These are phyloP conservation scores for Eidolon helvum DNA, from an alignment of 2,113 vertebrate species.

Conservation along the genomic window DNA sequence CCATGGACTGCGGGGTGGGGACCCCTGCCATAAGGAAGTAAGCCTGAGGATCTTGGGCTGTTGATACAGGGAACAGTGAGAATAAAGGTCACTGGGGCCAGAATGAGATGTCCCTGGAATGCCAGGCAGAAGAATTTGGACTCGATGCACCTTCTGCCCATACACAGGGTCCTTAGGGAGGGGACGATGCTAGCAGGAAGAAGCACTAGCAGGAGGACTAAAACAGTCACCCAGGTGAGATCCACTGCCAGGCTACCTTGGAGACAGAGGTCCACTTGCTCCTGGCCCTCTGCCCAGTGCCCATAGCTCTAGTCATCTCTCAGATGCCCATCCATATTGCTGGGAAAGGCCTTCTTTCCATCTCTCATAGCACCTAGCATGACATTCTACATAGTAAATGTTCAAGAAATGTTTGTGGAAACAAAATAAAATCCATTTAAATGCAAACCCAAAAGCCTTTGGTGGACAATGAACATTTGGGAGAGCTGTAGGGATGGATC, in stretches of 20 bases:
- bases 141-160: background rate
- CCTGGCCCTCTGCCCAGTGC: background rate
- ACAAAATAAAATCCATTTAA: constrained; percentile 11
- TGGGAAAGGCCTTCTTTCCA: background rate
- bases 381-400: background rate
- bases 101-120: background rate
- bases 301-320: background rate
- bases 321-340: background rate
- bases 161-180: background rate
- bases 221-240: background rate
- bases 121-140: background rate
- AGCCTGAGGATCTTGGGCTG: background rate
- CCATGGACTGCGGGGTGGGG: too few species aligned
- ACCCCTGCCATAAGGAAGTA: background rate
- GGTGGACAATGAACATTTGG: background rate
- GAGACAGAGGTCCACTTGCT: background rate
- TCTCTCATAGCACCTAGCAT: background rate
- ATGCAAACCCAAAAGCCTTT: background rate
- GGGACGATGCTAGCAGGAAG: background rate
- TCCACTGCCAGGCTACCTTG: background rate
- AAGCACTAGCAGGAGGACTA: background rate
- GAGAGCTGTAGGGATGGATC: background rate
- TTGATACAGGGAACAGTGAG: background rate
- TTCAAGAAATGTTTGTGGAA: background rate
- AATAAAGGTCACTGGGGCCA: background rate